A percentile compares a stretch with the other conserved stretches of the same genome.
These are phyloP conservation scores for Felis chaus DNA, from an alignment of 2,113 vertebrate species.

Conservation along the genomic window DNA sequence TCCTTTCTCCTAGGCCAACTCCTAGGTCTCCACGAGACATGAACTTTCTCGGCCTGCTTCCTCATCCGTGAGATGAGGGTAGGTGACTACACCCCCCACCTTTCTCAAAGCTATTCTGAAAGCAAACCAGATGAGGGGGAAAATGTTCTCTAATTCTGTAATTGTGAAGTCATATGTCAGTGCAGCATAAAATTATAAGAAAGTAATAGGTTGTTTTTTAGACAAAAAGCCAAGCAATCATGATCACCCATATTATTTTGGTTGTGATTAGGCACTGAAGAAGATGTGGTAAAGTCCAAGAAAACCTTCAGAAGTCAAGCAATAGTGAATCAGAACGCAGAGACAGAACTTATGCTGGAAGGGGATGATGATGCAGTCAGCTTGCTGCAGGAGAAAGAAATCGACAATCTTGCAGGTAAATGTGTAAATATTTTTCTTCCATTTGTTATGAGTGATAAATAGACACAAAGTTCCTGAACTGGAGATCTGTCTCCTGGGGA, in stretches of 20 bases:
- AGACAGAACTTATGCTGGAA: conserved; percentile 94
- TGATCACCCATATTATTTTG: conserved; percentile 24
- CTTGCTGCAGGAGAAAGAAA: conserved; percentile 96
- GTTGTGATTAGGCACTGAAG: conserved; percentile 87
- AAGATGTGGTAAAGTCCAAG: conserved; percentile 90
- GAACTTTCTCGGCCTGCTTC: neutral
- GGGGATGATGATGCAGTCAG: conserved; percentile 95
- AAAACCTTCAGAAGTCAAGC: conserved; percentile 91
- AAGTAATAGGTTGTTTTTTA: conserved; percentile 14
- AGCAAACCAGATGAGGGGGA: conserved; percentile 1
- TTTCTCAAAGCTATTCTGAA: neutral
- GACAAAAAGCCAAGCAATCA: neutral
- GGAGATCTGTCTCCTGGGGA: neutral
- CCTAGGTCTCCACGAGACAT: neutral
- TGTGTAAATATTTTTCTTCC: conserved; percentile 34
- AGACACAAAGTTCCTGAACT: neutral
- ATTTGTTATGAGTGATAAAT: neutral
- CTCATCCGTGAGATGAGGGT: neutral
- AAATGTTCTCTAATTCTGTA: neutral
- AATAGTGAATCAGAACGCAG: conserved; percentile 90
- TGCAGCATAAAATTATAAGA: neutral
- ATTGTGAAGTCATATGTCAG: neutral
- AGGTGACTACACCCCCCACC: neutral
- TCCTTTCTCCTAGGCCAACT: neutral
- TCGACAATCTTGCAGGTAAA: conserved; percentile 96